Evolutionary conservation across 2,797 vertebrate species (phyloP), one percentile per base, ranked within the genome.

Genomic region (Galagoides demidoff): DNA sequence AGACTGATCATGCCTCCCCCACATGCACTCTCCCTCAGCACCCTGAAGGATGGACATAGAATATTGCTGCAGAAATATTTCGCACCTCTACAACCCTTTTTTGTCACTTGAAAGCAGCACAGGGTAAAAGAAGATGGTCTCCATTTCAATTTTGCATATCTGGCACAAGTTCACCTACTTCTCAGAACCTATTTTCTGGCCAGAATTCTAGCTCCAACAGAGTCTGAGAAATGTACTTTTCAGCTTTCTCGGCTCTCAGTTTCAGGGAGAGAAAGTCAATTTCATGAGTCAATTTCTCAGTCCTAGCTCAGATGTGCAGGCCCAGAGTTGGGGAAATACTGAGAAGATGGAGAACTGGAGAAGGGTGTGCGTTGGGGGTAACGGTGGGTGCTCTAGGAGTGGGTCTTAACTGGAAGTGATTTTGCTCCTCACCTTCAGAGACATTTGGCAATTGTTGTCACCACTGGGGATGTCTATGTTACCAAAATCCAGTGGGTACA

Each of bases 101-200:
- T 31, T 64, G 59, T 34, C 73, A 37, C 84, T 76, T 81, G 25
- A 64, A 92, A 86, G 49, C 10, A 59, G n/a, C n/a, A 17, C 7
- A 76, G 59, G 4, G 22, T 77, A 45, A 77, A 84, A 25, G 37
- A 79, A 66, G 20, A 86, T 27, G 6, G 43, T 86, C 55, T 89
- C 43, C 5, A 25, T 10, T 45, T 70, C 31, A 57, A 22, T 14
- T 37, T 25, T 66, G 83, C 25, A 79, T 55, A 77, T 71, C 20
- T 29, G 81, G 52, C 27, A 52, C 34, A 71, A 74, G 49, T 85
- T 78, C 59, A 78, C 22, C 31, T 57, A 23, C 43, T 64, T 43
- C 43, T 84, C 59, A 87, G 37, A 81, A 92, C 16, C 37, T 39
- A 34, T n/a, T 77, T 88, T 68, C 61, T 55, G n/a, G n/a, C 25